Base-by-base conservation (phyloP, 2,888 invertebrate species). In the Candidula unifasciata region DNA sequence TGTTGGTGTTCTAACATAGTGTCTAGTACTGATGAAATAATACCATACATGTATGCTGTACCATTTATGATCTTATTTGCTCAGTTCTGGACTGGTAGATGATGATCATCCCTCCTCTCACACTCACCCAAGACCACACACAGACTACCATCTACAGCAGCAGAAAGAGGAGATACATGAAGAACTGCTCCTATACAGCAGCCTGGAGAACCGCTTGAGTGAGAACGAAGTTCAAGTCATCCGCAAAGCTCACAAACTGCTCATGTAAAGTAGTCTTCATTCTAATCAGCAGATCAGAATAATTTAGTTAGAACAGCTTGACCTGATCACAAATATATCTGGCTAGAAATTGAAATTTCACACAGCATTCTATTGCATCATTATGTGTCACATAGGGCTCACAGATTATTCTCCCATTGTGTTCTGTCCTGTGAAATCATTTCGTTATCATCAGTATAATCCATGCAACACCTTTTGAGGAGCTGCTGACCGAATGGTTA, bases 221-320 rank as follows among this genome's bases (percentile, higher is more conserved):
- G 89, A 89, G 52, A 89, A 88, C 54, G 92, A 93, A 37, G 91
- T 91, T 27, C 88, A 86, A 77, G 91, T 92, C 80, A 90, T 93
- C 83, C 90, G 92, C 82, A 89, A 90, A 84, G 93, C 93, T 33
- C 89, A 88, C 69, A 88, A 87, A 73, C 90, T 92, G 69, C 85
- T 92, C 86, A 90, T 90, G 92, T 92, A 91, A 88, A 90, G 91
- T 86, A 83, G 82, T 78, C 33, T 44, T n/a, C 16, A 71, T 83
- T 78, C 13, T 52, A 54, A 73, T 64, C 52, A 37, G 2, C 73
- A 52, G 71, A 35, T 18, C 13, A 37, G 13, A 10, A 13, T 44
- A 44, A 13, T 44, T 6, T 44, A 44, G 44, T 44, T 44, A 44
- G 13, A 44, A 44, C 44, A 44, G 44, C 44, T 13, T 10, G 2